Conservation (phyloP, 2,113 vertebrate genomes). For the Silurus asotus region DNA sequence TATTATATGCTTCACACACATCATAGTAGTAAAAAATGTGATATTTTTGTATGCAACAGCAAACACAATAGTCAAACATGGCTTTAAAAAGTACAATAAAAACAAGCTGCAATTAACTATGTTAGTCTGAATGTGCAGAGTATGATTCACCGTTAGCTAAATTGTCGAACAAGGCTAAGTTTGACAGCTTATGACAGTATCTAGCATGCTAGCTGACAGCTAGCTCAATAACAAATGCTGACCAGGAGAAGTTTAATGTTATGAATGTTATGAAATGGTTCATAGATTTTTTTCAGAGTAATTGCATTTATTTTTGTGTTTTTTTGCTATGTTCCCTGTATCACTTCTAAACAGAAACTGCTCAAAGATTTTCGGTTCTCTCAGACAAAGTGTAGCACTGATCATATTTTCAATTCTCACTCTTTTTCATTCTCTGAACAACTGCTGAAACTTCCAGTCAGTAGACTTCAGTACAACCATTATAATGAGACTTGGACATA, state of each 20-base stretch:
- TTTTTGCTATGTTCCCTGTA: neutral
- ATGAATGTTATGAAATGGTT: neutral
- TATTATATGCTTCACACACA: too few species aligned
- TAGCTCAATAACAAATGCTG: neutral
- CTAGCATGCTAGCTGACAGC: neutral
- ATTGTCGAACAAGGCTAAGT: neutral
- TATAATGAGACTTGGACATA: neutral
- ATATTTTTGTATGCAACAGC: neutral
- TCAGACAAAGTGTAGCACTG: neutral
- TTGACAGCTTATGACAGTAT: neutral
- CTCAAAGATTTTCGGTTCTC: neutral
- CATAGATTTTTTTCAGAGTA: neutral
- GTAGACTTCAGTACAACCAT: neutral
- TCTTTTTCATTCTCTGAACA: neutral
- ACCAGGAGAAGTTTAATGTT: neutral
- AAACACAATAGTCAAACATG: too few species aligned
- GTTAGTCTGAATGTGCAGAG: neutral
- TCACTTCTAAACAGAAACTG: neutral
- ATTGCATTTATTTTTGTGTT: too few species aligned
- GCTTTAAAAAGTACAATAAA: too few species aligned
- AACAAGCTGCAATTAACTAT: too few species aligned
- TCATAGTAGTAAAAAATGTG: too few species aligned
- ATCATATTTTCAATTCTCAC: neutral
- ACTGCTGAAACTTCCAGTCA: neutral
- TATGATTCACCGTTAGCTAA: neutral